A percentile compares a stretch with the other conserved stretches of the same genome.
phyloP scores from a whole-genome alignment of 2,888 invertebrate genomes.

The Neelides folsomi region DNA sequence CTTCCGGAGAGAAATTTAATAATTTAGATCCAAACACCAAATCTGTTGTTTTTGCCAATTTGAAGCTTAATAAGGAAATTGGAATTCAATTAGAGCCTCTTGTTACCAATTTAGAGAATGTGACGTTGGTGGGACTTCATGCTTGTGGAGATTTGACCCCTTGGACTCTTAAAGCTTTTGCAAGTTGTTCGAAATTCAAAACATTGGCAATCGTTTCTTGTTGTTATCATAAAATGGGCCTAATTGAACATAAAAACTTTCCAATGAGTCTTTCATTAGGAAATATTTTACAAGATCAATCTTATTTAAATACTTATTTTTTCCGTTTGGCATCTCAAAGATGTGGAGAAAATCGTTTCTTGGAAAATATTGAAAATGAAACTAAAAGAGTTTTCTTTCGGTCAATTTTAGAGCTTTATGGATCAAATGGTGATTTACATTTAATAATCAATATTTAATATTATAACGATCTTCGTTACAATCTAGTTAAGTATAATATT shows the following conservation, averaged over 20 bases:
- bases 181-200: constrained; percentile 44
- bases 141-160: constrained; percentile 64
- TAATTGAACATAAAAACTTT: constrained; percentile 39
- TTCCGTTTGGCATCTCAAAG: constrained; percentile 21
- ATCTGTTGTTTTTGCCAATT: constrained; percentile 3
- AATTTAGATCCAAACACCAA: background rate
- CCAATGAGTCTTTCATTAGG: constrained; percentile 49
- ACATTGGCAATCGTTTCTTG: constrained; percentile 58
- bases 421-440: constrained; percentile 47
- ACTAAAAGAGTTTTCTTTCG: constrained; percentile 40
- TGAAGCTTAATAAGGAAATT: constrained; percentile 12
- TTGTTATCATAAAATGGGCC: constrained; percentile 59
- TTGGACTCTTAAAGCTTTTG: constrained; percentile 50
- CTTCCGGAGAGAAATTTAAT: constrained; percentile 7
- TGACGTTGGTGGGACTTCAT: constrained; percentile 53
- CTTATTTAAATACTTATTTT: constrained; percentile 7
- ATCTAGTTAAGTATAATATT: too few species aligned
- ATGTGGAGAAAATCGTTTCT: constrained; percentile 36
- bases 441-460: too few species aligned
- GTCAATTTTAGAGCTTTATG: constrained; percentile 51
- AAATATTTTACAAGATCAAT: background rate
- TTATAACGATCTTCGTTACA: too few species aligned
- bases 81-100: constrained; percentile 7
- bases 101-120: background rate
- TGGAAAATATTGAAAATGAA: constrained; percentile 41